These are phyloP conservation scores for Rhabdornis inornatus DNA, from an alignment of 2,113 vertebrate species.

Conservation along the genomic window DNA sequence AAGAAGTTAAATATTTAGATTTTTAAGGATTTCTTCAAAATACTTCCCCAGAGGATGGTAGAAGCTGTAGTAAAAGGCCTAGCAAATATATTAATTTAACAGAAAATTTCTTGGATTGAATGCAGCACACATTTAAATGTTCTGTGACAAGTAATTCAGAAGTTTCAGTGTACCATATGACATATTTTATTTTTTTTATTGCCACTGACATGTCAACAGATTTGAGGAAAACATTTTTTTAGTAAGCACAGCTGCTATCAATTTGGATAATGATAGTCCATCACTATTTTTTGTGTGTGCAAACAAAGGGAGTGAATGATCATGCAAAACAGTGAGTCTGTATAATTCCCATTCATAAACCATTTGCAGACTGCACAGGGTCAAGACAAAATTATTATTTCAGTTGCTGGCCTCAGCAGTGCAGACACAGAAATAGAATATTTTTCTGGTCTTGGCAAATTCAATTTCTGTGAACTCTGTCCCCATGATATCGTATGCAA, in stretches of 20 bases:
- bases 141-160: slow-evolving; percentile 40
- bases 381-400: slow-evolving; percentile 56
- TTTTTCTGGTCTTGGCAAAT: slow-evolving; percentile 37
- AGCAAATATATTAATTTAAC: slow-evolving; percentile 24
- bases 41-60: neutral
- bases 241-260: slow-evolving; percentile 78
- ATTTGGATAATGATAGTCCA: slow-evolving; percentile 76
- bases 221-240: slow-evolving; percentile 63
- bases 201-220: slow-evolving; percentile 65
- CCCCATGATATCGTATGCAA: slow-evolving; percentile 5
- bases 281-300: slow-evolving; percentile 63
- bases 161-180: slow-evolving; percentile 39
- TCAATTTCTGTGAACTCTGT: slow-evolving; percentile 37
- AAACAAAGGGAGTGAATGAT: slow-evolving; percentile 48
- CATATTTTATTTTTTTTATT: slow-evolving; percentile 56
- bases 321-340: slow-evolving; percentile 43
- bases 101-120: slow-evolving; percentile 16
- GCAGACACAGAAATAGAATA: slow-evolving; percentile 25
- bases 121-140: slow-evolving; percentile 23
- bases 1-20: slow-evolving; percentile 48
- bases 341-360: slow-evolving; percentile 57
- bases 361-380: slow-evolving; percentile 37
- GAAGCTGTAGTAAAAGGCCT: neutral
- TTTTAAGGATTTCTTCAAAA: slow-evolving; percentile 24
- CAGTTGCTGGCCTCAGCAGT: slow-evolving; percentile 30